Conservation (phyloP, 2,113 vertebrate species). For the Strix aluco region DNA sequence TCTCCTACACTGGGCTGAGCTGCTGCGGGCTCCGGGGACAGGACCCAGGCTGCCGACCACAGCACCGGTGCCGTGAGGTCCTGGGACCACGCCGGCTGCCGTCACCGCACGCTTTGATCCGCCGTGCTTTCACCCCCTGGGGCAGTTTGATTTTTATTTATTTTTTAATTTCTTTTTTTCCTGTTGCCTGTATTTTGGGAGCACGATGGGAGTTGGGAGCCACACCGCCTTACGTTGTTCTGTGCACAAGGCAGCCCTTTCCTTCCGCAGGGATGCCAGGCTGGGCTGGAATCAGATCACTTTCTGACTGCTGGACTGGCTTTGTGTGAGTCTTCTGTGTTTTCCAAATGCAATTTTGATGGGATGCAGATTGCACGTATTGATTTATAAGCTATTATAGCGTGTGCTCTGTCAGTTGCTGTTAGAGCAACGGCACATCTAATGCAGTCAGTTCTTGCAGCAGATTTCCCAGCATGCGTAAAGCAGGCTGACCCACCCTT, state of each 20-base stretch:
- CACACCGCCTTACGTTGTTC: rapidly evolving
- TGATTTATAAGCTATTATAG: rapidly evolving
- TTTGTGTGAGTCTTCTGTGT: not conserved
- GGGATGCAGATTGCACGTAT: rapidly evolving
- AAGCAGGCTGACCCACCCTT: not conserved
- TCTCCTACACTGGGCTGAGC: not conserved
- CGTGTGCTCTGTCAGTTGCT: not conserved
- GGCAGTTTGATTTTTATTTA: not conserved
- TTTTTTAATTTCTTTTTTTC: not conserved
- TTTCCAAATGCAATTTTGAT: not conserved
- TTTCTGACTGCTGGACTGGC: not conserved
- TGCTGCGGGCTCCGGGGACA: not conserved
- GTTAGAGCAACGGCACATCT: not conserved
- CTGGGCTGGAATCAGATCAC: not conserved
- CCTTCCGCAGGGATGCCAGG: not conserved
- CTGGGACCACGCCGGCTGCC: not conserved
- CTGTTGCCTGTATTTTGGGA: not conserved
- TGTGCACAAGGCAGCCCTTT: not conserved
- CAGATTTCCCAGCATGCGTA: constrained; percentile 50
- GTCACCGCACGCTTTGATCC: rapidly evolving
- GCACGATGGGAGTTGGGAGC: not conserved
- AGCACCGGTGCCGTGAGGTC: too few relatives aligned
- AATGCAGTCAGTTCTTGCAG: not conserved
- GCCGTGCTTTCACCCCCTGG: not conserved
- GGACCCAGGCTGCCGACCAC: not conserved